These are phyloP conservation scores for Octopus sinensis DNA, from an alignment of 1,140 invertebrate genomes.

Conservation along the genomic window DNA sequence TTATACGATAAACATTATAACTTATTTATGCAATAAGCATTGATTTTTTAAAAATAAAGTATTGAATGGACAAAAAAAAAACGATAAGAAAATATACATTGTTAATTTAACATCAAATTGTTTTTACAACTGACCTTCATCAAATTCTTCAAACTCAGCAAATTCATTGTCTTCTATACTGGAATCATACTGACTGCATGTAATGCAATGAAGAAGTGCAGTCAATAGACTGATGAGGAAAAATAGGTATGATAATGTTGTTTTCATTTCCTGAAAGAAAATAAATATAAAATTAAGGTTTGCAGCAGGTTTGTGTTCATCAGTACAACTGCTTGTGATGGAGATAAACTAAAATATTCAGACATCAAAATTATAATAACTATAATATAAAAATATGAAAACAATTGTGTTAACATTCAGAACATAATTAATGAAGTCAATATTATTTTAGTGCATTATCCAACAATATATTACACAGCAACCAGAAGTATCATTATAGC, in stretches of 20 bases:
- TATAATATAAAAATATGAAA: neutral
- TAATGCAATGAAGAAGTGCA: neutral
- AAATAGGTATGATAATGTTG: neutral
- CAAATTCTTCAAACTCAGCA: conserved; percentile 92
- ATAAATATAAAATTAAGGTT: neutral
- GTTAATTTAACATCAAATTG: too few species aligned
- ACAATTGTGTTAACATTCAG: too few species aligned
- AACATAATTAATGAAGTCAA: too few species aligned
- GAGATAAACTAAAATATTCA: neutral
- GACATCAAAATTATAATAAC: neutral
- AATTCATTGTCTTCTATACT: conserved; percentile 80
- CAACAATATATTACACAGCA: too few species aligned
- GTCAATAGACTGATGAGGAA: neutral
- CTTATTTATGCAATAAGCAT: too few species aligned
- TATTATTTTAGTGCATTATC: too few species aligned
- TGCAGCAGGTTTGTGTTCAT: too few species aligned
- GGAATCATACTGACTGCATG: conserved; percentile 28
- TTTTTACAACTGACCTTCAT: conserved; percentile 42
- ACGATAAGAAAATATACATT: too few species aligned
- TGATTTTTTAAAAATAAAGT: too few species aligned
- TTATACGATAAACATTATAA: too few species aligned
- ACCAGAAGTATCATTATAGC: neutral
- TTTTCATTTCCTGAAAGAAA: neutral
- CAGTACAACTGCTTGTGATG: neutral
- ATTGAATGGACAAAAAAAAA: too few species aligned